These are phyloP conservation scores for Rhyacophila evoluta DNA, from an alignment of 2,888 invertebrate genomes.

Conservation along the genomic window DNA sequence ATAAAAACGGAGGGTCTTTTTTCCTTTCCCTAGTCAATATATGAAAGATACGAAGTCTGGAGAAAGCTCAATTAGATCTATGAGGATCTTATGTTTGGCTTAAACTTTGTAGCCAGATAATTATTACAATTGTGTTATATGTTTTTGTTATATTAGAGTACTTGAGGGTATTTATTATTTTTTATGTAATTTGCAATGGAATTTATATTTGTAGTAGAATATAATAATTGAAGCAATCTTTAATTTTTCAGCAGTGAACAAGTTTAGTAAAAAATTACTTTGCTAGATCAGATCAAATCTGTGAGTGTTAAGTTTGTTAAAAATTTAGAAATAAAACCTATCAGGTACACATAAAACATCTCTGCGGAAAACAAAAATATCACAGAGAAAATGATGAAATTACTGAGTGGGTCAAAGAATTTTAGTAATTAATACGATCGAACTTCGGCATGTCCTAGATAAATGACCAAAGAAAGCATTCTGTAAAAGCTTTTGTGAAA, in stretches of 20 bases:
- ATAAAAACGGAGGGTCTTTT: too few relatives aligned
- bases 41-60: too few relatives aligned
- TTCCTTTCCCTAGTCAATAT: too few relatives aligned
- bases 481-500: too few relatives aligned
- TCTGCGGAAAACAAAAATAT: background rate
- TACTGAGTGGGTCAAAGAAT: background rate
- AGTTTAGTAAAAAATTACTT: background rate
- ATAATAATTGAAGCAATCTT: background rate
- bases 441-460: constrained; percentile 4
- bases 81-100: too few relatives aligned
- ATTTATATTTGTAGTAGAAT: too few relatives aligned
- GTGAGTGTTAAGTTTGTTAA: background rate
- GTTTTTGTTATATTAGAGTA: too few relatives aligned
- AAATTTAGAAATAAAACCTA: background rate
- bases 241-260: background rate
- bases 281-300: background rate
- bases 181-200: too few relatives aligned
- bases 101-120: too few relatives aligned
- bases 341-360: constrained; percentile 14
- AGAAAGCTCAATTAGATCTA: too few relatives aligned
- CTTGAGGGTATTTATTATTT: too few relatives aligned
- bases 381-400: background rate
- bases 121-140: too few relatives aligned
- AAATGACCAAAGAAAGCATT: background rate
- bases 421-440: background rate